phyloP scores from a whole-genome alignment of 2,888 invertebrate genomes.

The Caenorhabditis sp. region DNA sequence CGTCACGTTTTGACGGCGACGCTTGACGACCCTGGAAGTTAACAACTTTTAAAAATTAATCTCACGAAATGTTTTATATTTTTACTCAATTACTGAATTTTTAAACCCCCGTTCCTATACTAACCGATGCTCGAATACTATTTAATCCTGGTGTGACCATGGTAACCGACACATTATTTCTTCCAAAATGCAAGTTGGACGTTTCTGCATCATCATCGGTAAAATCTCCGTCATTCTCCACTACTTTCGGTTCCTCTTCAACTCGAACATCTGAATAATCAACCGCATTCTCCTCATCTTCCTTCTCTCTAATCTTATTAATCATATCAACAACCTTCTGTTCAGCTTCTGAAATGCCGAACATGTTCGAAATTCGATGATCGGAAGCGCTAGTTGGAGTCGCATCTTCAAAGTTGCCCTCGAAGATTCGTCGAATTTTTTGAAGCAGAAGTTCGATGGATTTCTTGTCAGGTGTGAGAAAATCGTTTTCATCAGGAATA shows the following conservation, averaged over 20 bases:
- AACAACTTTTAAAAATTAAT: too few species aligned
- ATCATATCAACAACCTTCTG: slow-evolving; percentile 51
- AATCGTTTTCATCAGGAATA: slow-evolving; percentile 47
- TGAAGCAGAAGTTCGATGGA: slow-evolving; percentile 41
- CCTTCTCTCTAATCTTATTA: slow-evolving; percentile 37
- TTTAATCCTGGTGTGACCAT: slow-evolving; percentile 40
- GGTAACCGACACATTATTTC: slow-evolving; percentile 29
- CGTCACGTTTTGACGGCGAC: slow-evolving; percentile 44
- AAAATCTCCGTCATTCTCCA: neutral
- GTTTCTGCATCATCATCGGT: slow-evolving; percentile 28
- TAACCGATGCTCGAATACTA: slow-evolving; percentile 25
- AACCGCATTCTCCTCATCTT: slow-evolving; percentile 48
- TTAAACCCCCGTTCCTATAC: too few species aligned
- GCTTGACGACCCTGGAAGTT: slow-evolving; percentile 9
- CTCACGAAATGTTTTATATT: neutral
- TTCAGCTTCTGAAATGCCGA: slow-evolving; percentile 50
- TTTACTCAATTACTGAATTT: neutral
- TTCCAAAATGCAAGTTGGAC: slow-evolving; percentile 26
- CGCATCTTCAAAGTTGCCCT: slow-evolving; percentile 37
- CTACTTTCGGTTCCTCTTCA: slow-evolving; percentile 3
- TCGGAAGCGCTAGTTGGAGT: slow-evolving; percentile 48
- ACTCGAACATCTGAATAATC: slow-evolving; percentile 28
- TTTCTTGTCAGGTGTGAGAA: slow-evolving; percentile 49
- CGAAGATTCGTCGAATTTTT: slow-evolving; percentile 40
- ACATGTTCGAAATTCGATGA: slow-evolving; percentile 52